phyloP scores from a whole-genome alignment of 2,888 invertebrate genomes.

The Lycia hirtaria region DNA sequence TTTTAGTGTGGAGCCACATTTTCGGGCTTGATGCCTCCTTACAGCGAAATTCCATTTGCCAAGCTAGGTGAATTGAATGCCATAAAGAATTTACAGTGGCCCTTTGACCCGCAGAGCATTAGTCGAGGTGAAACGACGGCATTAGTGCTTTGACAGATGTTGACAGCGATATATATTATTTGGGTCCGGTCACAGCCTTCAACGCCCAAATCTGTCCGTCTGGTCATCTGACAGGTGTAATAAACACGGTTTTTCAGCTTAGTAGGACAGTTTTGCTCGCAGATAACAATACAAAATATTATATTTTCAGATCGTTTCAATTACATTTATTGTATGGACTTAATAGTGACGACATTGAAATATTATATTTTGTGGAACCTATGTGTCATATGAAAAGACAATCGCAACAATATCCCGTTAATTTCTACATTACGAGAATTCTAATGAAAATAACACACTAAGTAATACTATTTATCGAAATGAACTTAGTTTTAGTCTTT shows the following conservation, averaged over 20 bases:
- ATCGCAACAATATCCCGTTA: no score
- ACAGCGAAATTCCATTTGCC: conserved; percentile 68
- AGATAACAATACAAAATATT: not conserved
- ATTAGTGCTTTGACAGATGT: conserved; percentile 54
- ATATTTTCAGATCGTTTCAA: no score
- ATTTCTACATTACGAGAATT: no score
- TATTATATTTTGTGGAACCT: no score
- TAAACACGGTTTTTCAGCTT: not conserved
- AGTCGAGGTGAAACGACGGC: conserved; percentile 48
- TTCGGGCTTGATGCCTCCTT: conserved; percentile 48
- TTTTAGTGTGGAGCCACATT: conserved; percentile 37
- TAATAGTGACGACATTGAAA: no score
- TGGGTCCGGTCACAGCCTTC: conserved; percentile 35
- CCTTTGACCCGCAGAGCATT: conserved; percentile 53
- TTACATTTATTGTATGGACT: no score
- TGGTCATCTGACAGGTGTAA: not conserved
- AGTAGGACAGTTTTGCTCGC: not conserved
- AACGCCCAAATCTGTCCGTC: conserved; percentile 25
- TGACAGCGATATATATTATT: conserved; percentile 40
- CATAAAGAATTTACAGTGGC: conserved; percentile 58
- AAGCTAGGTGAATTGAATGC: conserved; percentile 52
- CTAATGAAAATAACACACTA: no score
- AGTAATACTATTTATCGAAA: no score
- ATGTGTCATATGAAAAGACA: no score
- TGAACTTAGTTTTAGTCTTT: no score